Evolutionary conservation across 2,113 vertebrate genomes (phyloP).

Genomic region (Pogona vitticeps): DNA sequence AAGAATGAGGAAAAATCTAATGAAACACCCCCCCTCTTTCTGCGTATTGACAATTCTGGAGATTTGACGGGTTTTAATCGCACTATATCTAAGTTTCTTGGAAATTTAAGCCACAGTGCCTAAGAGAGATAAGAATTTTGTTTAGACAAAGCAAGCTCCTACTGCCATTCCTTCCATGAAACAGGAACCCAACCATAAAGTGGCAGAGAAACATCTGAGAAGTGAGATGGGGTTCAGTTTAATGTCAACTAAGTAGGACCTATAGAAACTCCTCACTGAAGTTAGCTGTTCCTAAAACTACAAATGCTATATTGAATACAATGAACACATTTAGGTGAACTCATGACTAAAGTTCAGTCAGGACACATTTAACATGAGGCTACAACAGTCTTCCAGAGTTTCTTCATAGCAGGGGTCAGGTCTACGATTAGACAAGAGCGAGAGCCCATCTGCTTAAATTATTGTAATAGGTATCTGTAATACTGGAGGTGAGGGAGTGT

Average conservation of each 20-base stretch:
- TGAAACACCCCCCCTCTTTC: no score
- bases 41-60: no score
- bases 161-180: background rate
- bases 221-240: background rate
- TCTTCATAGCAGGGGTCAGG: background rate
- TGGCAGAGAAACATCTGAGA: background rate
- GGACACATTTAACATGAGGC: background rate
- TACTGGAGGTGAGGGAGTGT: background rate
- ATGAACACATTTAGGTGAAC: background rate
- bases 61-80: no score
- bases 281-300: background rate
- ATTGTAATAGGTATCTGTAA: no score
- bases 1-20: background rate
- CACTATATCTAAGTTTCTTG: no score
- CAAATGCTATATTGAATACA: background rate
- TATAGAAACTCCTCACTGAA: background rate
- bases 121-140: no score
- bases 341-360: background rate
- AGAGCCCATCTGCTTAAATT: no score
- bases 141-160: background rate
- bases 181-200: no score
- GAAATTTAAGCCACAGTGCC: no score
- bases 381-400: background rate
- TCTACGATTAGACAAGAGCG: background rate
- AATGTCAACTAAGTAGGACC: background rate